Conservation (phyloP, 37 sponge, comb jelly and placozoan genomes). For the Spongilla lacustris region DNA sequence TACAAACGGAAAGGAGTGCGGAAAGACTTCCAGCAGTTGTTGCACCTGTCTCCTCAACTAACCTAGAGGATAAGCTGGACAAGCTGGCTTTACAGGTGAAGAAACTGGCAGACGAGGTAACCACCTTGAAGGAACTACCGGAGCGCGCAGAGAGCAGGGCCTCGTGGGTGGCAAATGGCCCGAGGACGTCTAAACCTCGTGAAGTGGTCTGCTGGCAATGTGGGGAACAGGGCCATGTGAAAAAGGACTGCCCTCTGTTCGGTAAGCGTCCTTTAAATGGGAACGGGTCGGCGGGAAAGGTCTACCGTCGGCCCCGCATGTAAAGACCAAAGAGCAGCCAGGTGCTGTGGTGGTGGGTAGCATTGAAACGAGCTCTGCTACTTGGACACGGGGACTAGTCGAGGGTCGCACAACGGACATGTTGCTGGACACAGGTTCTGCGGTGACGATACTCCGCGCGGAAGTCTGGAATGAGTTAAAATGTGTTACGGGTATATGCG, state of each 20-base stretch:
- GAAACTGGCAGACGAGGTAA: background rate
- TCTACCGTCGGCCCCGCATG: too few species aligned
- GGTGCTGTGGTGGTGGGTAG: background rate
- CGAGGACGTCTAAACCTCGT: background rate
- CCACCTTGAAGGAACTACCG: background rate
- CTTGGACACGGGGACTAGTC: background rate
- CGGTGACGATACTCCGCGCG: background rate
- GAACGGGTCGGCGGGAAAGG: too few species aligned
- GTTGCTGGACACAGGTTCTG: constrained; percentile 1
- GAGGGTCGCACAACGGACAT: background rate
- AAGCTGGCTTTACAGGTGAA: too few species aligned
- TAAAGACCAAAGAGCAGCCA: too few species aligned
- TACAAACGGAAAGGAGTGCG: too few species aligned
- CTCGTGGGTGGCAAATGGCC: background rate
- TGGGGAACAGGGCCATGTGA: too few species aligned
- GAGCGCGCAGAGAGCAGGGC: background rate
- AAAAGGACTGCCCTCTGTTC: too few species aligned
- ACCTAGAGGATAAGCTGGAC: too few species aligned
- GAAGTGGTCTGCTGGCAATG: background rate
- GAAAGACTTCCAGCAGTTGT: too few species aligned
- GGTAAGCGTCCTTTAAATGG: too few species aligned
- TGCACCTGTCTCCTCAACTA: too few species aligned
- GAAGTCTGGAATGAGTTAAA: background rate
- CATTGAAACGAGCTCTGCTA: background rate
- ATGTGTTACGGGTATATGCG: background rate